Base-by-base conservation (phyloP, 2,113 vertebrate genomes). In the Campylorhamphus procurvoides region DNA sequence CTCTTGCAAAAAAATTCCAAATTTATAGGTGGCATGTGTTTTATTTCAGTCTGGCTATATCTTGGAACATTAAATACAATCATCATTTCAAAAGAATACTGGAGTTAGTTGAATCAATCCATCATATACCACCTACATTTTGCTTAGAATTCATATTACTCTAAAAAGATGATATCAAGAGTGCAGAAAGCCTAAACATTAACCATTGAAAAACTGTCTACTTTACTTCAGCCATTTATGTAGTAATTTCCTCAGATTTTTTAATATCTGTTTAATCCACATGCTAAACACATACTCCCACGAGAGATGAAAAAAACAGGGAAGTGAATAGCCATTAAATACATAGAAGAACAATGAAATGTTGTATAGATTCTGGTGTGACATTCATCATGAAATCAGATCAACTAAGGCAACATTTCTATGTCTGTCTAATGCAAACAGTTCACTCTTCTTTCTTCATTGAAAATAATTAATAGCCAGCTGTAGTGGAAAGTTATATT, bases 11-110 rank as follows among this genome's bases (percentile, higher is more conserved):
- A 95, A 76, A 47, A 37, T 33, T 78, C 68, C 13, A 91, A 90
- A 96, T 60, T 56, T 19, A 63, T 22, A 72, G 17, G 12, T 87
- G 29, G 22, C 33, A 81, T 44, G 59, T 56, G 46, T 64, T 94
- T 94, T 90, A 71, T 82, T 89, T 94, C 46, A 86, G 69, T 81
- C 75, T 84, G 42, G 14, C 50, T 94, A 3, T 85, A 75, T 93
- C 87, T 90, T 50, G 14, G 91, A 93, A 90, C 28, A 77, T 56
- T 78, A 90, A 93, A 89, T 84, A 58, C 87, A 82, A 93, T 52
- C 31, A 88, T 37, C 47, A 60, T 76, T 94, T 66, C 19, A 84
- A 92, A 93, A 93, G 7, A 69, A 69, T 89, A 84, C 19, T 44
- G 64, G 47, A 96, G 29, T 50, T 85, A 64, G 42, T 68, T 95